phyloP scores from a whole-genome alignment of 2,113 vertebrate genomes.

The Paradoxurus hermaphroditus region DNA sequence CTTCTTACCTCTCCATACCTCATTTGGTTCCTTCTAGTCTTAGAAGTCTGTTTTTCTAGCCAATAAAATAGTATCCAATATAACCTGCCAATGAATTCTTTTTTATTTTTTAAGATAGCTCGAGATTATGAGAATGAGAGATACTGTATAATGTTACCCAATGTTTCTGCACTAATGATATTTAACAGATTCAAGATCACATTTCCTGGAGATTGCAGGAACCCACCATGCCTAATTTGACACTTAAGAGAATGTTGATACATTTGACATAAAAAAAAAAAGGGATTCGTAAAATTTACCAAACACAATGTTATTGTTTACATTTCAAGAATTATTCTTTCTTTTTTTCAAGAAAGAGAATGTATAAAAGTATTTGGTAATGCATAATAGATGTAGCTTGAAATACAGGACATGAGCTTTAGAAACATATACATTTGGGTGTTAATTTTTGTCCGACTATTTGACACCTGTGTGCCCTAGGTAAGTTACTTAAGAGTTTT shows the following conservation, averaged over 20 bases:
- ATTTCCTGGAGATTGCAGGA: neutral
- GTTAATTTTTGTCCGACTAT: neutral
- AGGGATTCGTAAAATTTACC: neutral
- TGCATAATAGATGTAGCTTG: neutral
- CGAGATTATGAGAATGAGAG: neutral
- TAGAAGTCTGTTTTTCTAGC: neutral
- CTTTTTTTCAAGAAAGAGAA: neutral
- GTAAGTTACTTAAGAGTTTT: neutral
- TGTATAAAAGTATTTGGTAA: neutral
- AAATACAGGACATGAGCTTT: neutral
- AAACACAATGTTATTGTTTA: neutral
- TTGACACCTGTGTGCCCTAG: neutral
- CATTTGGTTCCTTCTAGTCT: neutral
- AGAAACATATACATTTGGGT: neutral
- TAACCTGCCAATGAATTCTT: neutral
- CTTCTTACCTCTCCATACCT: neutral
- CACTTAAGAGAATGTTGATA: neutral
- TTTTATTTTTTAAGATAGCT: neutral
- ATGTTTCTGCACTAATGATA: neutral
- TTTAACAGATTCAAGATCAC: neutral
- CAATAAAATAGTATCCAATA: neutral
- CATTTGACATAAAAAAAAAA: neutral
- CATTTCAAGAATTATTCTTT: neutral
- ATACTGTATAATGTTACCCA: neutral
- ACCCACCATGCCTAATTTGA: neutral